Evolutionary conservation across 2,113 vertebrate genomes (phyloP).

Genomic region (Otis tarda): DNA sequence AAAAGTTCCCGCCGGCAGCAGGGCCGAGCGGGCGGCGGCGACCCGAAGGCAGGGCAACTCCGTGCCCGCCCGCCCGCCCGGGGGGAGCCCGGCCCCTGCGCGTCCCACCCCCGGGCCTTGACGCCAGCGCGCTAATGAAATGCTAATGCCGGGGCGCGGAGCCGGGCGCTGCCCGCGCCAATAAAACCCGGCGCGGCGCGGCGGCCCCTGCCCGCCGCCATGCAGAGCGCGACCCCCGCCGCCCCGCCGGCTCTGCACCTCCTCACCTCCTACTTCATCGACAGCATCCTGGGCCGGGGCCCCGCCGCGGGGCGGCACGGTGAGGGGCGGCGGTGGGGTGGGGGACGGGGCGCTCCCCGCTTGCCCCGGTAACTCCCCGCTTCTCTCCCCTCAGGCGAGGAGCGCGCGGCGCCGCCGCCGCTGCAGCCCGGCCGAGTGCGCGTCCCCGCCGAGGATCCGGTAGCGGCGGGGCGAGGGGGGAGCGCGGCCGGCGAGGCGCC

Average conservation of each 20-base stretch:
- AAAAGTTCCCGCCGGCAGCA: background rate
- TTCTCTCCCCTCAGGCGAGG: slow-evolving; percentile 18
- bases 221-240: slow-evolving; percentile 49
- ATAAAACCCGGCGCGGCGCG: slow-evolving; percentile 48
- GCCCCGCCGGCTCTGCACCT: slow-evolving; percentile 40
- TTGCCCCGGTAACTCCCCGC: background rate
- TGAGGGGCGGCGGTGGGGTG: background rate
- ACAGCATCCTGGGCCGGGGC: slow-evolving; percentile 50
- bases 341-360: background rate
- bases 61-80: background rate
- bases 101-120: slow-evolving; percentile 60
- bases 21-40: background rate
- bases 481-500: background rate
- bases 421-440: background rate
- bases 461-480: background rate
- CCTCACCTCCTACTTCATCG: slow-evolving; percentile 69
- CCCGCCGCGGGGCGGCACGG: background rate
- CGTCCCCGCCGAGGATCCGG: background rate
- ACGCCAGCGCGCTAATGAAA: slow-evolving; percentile 48
- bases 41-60: background rate
- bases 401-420: background rate
- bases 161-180: slow-evolving; percentile 7
- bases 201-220: background rate
- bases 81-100: background rate
- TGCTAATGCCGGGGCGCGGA: slow-evolving; percentile 40